Base-by-base conservation (phyloP, 2,797 vertebrate genomes). In the Phrynocephalus vlangalii region DNA sequence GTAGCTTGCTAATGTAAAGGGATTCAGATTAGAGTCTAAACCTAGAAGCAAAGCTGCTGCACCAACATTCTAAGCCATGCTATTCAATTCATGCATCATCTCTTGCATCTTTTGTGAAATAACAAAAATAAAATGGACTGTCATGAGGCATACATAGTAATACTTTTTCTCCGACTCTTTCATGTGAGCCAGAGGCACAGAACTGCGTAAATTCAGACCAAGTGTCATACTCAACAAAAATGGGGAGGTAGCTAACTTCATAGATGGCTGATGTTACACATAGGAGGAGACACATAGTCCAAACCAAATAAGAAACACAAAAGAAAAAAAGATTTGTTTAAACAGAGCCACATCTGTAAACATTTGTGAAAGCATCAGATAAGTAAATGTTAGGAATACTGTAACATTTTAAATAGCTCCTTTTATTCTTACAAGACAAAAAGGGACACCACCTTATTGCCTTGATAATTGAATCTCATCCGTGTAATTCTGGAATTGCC, bases 401-500 rank as follows among this genome's bases (percentile, higher is more conserved):
- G 48, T 50, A 20, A 73, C 20, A 81, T 71, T 86, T 77, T 44
- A 72, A 83, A 13, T 44, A 18, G 33, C 10, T 18, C 22, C 5
- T 92, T 83, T 83, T 73, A 75, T 13, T 30, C 9, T 6, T 68
- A 13, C 18, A 26, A 81, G 77, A 81, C 15, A 22, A n/a, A 33
- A 56, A 71, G 60, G 56, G 50, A 80, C 72, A 95, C 96, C 91
- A 99, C 99, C 98, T 99, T 99, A 96, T 99, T 99, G 93, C 99
- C 99, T 94, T 99, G 99, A 93, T 99, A 98, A 95, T 98, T 99
- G 96, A 99, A 99, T 92, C 98, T 97, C 95, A 99, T 98, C 92
- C 98, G 97, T 89, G 99, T 99, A 90, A 99, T 97, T 94, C 99
- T 97, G 87, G 98, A 97, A 96, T 98, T 99, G 81, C 99, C 98